A percentile compares a stretch with the other conserved stretches of the same genome.
Evolutionary conservation across 1,140 invertebrate genomes (phyloP).

Genomic region (Harpegnathos saltator): DNA sequence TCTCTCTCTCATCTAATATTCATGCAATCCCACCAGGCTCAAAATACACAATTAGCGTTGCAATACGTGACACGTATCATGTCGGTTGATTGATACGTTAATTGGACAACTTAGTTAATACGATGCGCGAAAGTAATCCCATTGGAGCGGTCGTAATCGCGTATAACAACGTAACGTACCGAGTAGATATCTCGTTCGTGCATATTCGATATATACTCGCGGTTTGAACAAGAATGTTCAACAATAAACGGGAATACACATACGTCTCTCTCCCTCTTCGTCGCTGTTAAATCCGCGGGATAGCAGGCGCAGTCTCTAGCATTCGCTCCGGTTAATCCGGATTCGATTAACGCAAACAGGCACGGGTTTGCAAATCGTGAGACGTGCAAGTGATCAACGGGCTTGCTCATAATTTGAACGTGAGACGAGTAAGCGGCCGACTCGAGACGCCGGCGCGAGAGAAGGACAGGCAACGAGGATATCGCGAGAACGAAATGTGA

Average conservation of each 20-base stretch:
- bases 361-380: constrained; percentile 38
- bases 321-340: constrained; percentile 38
- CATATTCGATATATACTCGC: constrained; percentile 25
- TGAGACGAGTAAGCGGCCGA: background rate
- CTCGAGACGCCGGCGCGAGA: background rate
- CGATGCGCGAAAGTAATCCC: constrained; percentile 30
- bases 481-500: constrained; percentile 18
- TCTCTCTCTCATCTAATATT: no score
- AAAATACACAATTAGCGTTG: background rate
- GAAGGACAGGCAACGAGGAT: background rate
- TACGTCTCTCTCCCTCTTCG: background rate
- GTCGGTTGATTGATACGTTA: constrained; percentile 33
- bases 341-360: constrained; percentile 28
- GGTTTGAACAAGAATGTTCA: constrained; percentile 37
- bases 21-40: background rate
- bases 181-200: constrained; percentile 16
- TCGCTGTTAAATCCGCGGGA: constrained; percentile 35
- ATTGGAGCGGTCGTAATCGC: constrained; percentile 27
- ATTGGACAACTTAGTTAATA: constrained; percentile 30
- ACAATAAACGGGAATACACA: constrained; percentile 22
- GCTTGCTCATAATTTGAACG: constrained; percentile 31
- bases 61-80: constrained; percentile 25
- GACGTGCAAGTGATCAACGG: constrained; percentile 31
- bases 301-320: constrained; percentile 45
- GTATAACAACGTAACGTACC: constrained; percentile 16